A percentile compares a stretch with the other conserved stretches of the same genome.
Conservation (phyloP, 2,888 invertebrate genomes). For the Epirrhoe tristata region DNA sequence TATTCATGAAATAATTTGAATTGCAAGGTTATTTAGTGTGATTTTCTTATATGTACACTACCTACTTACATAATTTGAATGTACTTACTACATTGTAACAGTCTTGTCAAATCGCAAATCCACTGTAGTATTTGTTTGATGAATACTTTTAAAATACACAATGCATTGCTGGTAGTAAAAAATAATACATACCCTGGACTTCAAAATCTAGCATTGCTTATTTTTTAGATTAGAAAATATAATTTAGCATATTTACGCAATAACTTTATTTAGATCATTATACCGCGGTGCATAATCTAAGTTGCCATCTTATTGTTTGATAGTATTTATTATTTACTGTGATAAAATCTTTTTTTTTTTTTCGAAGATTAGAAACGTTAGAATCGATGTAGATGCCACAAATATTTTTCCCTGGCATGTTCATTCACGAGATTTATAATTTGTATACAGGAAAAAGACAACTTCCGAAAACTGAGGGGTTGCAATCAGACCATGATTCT, state of each 20-base stretch:
- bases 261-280: conserved; percentile 47
- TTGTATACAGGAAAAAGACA: no score
- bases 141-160: conserved; percentile 10
- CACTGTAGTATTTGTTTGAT: not conserved
- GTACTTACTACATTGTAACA: not conserved
- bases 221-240: conserved; percentile 22
- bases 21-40: not conserved
- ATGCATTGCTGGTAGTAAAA: conserved; percentile 8
- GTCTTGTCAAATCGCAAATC: not conserved
- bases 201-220: conserved; percentile 15
- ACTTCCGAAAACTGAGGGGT: no score
- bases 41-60: not conserved
- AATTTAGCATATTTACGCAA: conserved; percentile 11
- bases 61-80: not conserved
- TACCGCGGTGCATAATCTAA: conserved; percentile 73
- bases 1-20: conserved; percentile 4
- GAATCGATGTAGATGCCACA: conserved; percentile 38
- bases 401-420: conserved; percentile 21
- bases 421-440: conserved; percentile 39
- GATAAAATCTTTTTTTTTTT: conserved; percentile 69
- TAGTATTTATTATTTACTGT: conserved; percentile 83
- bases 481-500: no score
- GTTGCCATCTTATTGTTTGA: conserved; percentile 76
- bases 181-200: not conserved
- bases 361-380: conserved; percentile 46